Conservation (phyloP, 53 echinoderm and acorn worm genomes). For the Temnopleurus reevesii region DNA sequence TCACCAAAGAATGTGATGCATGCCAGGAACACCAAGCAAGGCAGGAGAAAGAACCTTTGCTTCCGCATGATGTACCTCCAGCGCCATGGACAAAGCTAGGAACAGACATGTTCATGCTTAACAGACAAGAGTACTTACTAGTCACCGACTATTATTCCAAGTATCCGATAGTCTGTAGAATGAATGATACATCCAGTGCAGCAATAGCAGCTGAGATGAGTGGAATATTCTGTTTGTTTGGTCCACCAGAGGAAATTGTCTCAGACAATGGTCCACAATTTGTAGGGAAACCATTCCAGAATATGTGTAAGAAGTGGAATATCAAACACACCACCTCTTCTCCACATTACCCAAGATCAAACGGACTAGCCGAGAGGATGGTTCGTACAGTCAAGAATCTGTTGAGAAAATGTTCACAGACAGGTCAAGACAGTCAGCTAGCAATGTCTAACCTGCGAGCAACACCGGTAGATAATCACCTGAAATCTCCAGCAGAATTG, state of each 20-base stretch:
- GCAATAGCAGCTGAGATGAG: constrained; percentile 10
- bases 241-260: constrained; percentile 61
- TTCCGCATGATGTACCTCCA: constrained; percentile 60
- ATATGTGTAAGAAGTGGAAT: constrained; percentile 64
- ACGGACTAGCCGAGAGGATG: constrained; percentile 68
- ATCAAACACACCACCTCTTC: constrained; percentile 69
- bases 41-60: constrained; percentile 42
- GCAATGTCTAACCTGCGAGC: constrained; percentile 61
- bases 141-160: too few species aligned
- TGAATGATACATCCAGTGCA: background rate
- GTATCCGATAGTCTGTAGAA: too few species aligned
- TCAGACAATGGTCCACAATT: constrained; percentile 75
- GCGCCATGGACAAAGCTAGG: constrained; percentile 68
- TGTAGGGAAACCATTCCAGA: constrained; percentile 56
- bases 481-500: constrained; percentile 77
- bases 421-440: constrained; percentile 62
- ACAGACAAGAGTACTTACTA: constrained; percentile 46
- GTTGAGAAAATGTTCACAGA: constrained; percentile 68
- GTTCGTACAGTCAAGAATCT: constrained; percentile 69
- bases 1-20: too few species aligned
- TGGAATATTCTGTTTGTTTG: constrained; percentile 49
- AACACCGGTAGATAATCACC: constrained; percentile 60
- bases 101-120: constrained; percentile 60
- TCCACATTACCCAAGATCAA: constrained; percentile 71
- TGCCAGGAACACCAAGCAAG: constrained; percentile 33